Base-by-base conservation (phyloP, 2,113 vertebrate genomes). In the Aythya baeri region DNA sequence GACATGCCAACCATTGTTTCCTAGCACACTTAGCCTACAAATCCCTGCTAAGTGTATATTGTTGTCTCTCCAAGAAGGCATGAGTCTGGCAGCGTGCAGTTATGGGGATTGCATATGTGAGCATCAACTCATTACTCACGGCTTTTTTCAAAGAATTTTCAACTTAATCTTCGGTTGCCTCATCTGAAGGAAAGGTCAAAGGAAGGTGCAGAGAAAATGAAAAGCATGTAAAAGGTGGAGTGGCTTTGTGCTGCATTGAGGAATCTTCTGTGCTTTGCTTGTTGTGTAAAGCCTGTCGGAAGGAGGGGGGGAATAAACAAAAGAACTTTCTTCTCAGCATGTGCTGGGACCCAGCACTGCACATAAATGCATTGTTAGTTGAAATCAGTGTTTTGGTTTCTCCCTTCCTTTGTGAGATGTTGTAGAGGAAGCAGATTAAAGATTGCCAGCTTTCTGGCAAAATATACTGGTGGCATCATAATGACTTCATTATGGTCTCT, bases 361-460 rank as follows among this genome's bases (percentile, higher is more conserved):
- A 95, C 88, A 95, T 66, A 54, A 80, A 93, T 36, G 68, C 89
- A 86, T 72, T 96, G 93, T 95, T 93, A 93, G 75, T 79, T 67
- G 83, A 88, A 96, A 70, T 93, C 86, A 81, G 80, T 95, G 93
- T 89, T 97, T 94, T 96, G 88, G 86, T 95, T 94, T 97, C 91
- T 94, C 86, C 93, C 94, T 94, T 96, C 93, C 93, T 96, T 25
- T 96, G 90, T 70, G 91, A 94, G 89, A 88, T 82, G 72, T 79
- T 80, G 85, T 17, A 87, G 81, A 95, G 92, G 93, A 96, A 94
- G 86, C 79, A 96, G 94, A 95, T 94, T 91, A 93, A 91, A 91
- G 80, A 86, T 82, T 90, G 70, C 89, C 96, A 96, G 78, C 85
- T 91, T 89, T 84, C 91, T 94, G 95, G 91, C 95, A 97, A 94